These are phyloP conservation scores for Falco rusticolus DNA, from an alignment of 2,797 vertebrate genomes.

Conservation along the genomic window DNA sequence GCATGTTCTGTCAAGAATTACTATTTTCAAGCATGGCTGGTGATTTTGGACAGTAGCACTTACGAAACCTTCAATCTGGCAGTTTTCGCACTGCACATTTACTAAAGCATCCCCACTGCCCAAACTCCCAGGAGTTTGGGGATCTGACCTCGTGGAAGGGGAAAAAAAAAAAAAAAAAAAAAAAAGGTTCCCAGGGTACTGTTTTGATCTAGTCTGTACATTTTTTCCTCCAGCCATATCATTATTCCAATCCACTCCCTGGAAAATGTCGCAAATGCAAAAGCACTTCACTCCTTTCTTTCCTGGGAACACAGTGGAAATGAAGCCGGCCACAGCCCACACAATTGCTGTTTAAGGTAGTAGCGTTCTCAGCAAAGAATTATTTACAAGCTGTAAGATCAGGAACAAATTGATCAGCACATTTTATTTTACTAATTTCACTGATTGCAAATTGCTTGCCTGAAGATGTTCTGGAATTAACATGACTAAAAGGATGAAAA, in stretches of 20 bases:
- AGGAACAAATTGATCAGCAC: neutral
- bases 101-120: slow-evolving; percentile 58
- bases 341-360: neutral
- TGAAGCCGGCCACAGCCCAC: neutral
- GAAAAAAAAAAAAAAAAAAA: slow-evolving; percentile 9
- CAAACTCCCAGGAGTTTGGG: slow-evolving; percentile 47
- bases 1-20: slow-evolving; percentile 71
- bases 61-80: slow-evolving; percentile 75
- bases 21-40: slow-evolving; percentile 68
- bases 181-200: neutral
- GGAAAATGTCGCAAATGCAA: neutral
- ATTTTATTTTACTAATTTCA: neutral
- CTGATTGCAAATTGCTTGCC: neutral
- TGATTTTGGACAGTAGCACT: slow-evolving; percentile 75
- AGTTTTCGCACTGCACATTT: slow-evolving; percentile 66
- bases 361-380: neutral
- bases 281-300: neutral
- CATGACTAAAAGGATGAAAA: neutral
- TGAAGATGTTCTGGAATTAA: neutral
- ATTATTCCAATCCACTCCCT: neutral
- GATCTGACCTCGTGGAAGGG: slow-evolving; percentile 40
- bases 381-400: neutral
- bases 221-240: neutral
- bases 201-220: neutral
- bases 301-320: neutral